phyloP scores from a whole-genome alignment of 2,797 vertebrate genomes.

The Galagoides demidoff region DNA sequence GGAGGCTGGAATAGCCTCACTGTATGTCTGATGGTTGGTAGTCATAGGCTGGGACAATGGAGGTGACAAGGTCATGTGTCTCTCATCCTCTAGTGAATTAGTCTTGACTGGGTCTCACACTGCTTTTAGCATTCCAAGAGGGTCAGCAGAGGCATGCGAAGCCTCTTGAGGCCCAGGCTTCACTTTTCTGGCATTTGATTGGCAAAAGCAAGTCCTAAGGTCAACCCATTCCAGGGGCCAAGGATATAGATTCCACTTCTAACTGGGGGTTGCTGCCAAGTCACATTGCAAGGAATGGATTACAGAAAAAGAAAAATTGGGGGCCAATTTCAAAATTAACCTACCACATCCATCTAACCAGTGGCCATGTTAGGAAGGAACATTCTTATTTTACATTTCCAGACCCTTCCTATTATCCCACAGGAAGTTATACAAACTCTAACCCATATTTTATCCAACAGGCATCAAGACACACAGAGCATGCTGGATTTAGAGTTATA shows the following conservation, averaged over 20 bases:
- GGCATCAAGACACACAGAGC: background rate
- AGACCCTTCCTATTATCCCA: background rate
- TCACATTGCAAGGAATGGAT: background rate
- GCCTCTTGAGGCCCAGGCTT: background rate
- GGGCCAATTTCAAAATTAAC: background rate
- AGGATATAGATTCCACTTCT: background rate
- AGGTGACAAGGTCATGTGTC: background rate
- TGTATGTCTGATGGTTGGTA: background rate
- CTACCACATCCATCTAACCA: background rate
- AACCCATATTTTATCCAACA: background rate
- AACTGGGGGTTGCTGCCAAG: background rate
- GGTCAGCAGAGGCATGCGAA: background rate
- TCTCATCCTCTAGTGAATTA: background rate
- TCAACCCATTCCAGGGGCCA: background rate
- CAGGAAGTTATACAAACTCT: background rate
- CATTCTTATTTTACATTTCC: slow-evolving; percentile 13
- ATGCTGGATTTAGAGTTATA: background rate
- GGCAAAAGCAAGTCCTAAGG: background rate
- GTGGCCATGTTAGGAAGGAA: background rate
- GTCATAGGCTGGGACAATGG: background rate
- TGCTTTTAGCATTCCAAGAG: background rate
- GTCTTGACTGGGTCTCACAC: background rate
- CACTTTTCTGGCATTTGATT: background rate
- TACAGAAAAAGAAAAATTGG: background rate
- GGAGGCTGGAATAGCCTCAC: background rate